These are phyloP conservation scores for Bombus affinis DNA, from an alignment of 1,140 invertebrate species.

Conservation along the genomic window DNA sequence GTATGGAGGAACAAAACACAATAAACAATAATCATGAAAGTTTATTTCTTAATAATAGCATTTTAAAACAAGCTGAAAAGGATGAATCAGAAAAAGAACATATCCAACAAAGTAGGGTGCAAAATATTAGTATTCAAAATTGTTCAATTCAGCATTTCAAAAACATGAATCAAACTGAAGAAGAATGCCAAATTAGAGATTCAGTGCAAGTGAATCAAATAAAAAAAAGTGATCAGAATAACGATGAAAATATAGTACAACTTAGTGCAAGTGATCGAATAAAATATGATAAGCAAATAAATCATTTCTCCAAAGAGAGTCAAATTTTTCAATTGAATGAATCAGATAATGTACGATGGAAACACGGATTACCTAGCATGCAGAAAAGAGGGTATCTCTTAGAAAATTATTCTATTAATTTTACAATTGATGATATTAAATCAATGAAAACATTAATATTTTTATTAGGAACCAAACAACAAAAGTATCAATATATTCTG, in stretches of 20 bases:
- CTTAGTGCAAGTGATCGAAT: background rate
- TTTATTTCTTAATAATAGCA: background rate
- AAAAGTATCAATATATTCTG: background rate
- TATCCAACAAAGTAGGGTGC: background rate
- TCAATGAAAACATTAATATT: constrained; percentile 14
- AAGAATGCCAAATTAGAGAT: background rate
- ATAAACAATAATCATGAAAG: background rate
- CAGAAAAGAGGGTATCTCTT: constrained; percentile 28
- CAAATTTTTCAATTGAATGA: background rate
- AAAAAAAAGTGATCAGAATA: background rate
- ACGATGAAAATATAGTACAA: background rate
- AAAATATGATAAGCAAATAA: background rate
- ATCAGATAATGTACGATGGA: background rate
- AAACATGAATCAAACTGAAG: background rate
- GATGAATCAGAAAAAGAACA: background rate
- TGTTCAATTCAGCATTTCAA: background rate
- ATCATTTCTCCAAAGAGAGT: background rate
- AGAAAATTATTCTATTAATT: constrained; percentile 6
- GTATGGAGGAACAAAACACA: background rate
- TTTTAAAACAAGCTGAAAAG: background rate
- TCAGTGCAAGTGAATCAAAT: background rate
- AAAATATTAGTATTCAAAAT: constrained; percentile 4
- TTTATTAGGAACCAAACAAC: constrained; percentile 49
- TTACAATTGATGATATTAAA: constrained; percentile 7
- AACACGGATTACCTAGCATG: background rate